A percentile compares a stretch with the other conserved stretches of the same genome.
phyloP scores from a whole-genome alignment of 1,140 invertebrate species.

The Trichoplusia ni region DNA sequence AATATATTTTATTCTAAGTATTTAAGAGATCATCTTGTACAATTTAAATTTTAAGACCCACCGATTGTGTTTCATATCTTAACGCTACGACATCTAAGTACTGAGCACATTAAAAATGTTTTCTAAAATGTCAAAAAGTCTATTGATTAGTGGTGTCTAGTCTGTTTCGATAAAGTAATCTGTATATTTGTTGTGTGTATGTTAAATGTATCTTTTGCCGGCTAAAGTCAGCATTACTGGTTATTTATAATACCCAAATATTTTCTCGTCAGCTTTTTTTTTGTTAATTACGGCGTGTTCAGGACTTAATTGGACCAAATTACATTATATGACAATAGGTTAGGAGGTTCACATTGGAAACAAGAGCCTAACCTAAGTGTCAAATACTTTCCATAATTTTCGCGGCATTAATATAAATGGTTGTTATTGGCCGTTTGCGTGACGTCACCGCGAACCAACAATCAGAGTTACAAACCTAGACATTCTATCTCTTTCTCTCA shows the following conservation, averaged over 20 bases:
- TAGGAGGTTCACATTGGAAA: no score
- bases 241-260: constrained; percentile 1
- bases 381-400: no score
- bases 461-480: no score
- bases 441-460: no score
- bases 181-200: constrained; percentile 10
- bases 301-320: no score
- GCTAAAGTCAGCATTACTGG: constrained; percentile 6
- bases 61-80: constrained; percentile 2
- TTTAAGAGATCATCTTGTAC: background rate
- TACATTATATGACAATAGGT: no score
- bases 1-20: background rate
- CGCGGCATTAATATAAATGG: no score
- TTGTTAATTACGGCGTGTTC: constrained; percentile 1
- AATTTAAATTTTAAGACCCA: background rate
- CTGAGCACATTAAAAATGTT: no score
- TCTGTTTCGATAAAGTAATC: background rate
- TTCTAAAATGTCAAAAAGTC: no score
- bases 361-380: no score
- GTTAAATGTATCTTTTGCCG: background rate
- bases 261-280: constrained; percentile 2
- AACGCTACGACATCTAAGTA: background rate
- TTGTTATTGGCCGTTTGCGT: no score
- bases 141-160: constrained; percentile 17
- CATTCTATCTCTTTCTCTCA: no score